Percentiles rank a stretch among this genome's conserved stretches.
Conservation (phyloP, 2,113 vertebrate genomes). For the Trematomus loennbergii region DNA sequence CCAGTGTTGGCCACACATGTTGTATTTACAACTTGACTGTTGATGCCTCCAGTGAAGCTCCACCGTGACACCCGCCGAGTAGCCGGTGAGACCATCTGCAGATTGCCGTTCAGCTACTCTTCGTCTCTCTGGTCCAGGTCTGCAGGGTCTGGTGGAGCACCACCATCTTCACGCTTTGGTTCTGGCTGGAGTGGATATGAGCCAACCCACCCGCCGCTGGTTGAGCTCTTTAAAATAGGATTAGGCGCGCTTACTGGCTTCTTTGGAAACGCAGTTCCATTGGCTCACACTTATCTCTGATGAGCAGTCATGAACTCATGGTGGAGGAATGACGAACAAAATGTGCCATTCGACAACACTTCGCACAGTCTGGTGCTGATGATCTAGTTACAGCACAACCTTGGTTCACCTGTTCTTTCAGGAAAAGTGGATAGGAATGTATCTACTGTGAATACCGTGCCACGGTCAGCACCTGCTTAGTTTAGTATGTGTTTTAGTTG, state of each 20-base stretch:
- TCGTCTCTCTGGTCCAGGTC: slow-evolving; percentile 64
- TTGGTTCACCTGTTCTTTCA: slow-evolving; percentile 32
- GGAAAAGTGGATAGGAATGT: slow-evolving; percentile 15
- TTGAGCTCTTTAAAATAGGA: slow-evolving; percentile 82
- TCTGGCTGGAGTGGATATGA: slow-evolving; percentile 73
- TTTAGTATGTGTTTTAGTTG: background rate
- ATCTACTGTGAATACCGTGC: background rate
- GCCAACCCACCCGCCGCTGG: slow-evolving; percentile 57
- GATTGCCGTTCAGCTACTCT: slow-evolving; percentile 51
- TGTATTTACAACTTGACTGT: slow-evolving; percentile 78
- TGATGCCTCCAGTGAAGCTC: slow-evolving; percentile 78
- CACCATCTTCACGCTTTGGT: slow-evolving; percentile 70
- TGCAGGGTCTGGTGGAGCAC: slow-evolving; percentile 68
- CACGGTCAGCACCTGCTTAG: background rate
- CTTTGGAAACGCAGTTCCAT: slow-evolving; percentile 73
- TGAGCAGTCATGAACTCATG: slow-evolving; percentile 78
- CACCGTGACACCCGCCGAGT: slow-evolving; percentile 51
- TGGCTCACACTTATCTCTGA: slow-evolving; percentile 81
- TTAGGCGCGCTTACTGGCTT: slow-evolving; percentile 80
- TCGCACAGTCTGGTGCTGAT: slow-evolving; percentile 8
- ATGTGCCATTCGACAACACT: slow-evolving; percentile 44
- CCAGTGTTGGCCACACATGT: slow-evolving; percentile 76
- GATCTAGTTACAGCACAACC: slow-evolving; percentile 22
- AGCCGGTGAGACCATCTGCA: slow-evolving; percentile 64
- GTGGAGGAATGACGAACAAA: slow-evolving; percentile 71